A percentile compares a stretch with the other conserved stretches of the same genome.
Conservation (phyloP, 2,797 vertebrate species). For the Prunella strophiata region DNA sequence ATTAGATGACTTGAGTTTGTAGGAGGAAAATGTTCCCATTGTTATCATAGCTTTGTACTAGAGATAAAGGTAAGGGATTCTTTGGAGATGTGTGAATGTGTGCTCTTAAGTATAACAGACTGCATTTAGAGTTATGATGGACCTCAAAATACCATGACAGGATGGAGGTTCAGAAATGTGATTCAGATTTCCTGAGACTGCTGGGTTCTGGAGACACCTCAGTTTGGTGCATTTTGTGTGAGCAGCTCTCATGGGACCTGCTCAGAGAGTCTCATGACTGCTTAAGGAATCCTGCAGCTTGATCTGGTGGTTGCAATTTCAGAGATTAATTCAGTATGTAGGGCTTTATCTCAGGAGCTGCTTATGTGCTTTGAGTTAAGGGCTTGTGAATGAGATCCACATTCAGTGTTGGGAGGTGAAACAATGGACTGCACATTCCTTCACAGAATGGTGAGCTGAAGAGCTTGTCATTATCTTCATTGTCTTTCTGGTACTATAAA, state of each 20-base stretch:
- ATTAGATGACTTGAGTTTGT: constrained; percentile 3
- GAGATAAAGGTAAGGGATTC: not conserved
- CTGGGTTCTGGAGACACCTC: not conserved
- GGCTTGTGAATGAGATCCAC: not conserved
- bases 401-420: not conserved
- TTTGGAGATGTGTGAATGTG: not conserved
- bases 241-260: not conserved
- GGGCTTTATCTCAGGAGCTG: not conserved
- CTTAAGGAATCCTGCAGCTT: not conserved
- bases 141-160: not conserved
- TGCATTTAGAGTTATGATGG: not conserved
- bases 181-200: not conserved
- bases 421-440: not conserved
- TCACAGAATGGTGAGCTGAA: not conserved
- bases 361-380: not conserved
- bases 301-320: not conserved
- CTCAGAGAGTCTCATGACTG: not conserved
- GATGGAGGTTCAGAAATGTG: not conserved
- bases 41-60: not conserved
- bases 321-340: not conserved
- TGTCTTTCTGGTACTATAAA: not conserved
- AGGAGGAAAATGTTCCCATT: constrained; percentile 1
- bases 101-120: not conserved
- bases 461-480: not conserved
- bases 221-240: not conserved